phyloP scores from a whole-genome alignment of 2,888 invertebrate species.

The Protonemura montana region DNA sequence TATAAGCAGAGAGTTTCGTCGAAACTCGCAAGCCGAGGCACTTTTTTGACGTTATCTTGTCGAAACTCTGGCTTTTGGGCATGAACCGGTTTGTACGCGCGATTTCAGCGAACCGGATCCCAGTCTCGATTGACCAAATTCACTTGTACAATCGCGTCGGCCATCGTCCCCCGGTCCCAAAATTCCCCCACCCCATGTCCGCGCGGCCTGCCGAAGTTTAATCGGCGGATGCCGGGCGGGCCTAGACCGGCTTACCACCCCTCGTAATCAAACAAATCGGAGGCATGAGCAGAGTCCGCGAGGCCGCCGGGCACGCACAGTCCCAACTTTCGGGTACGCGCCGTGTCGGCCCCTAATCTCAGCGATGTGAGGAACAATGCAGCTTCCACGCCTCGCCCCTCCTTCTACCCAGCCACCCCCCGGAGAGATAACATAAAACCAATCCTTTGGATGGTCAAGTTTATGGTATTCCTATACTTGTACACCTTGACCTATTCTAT shows the following conservation, averaged over 20 bases:
- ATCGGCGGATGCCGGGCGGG: slow-evolving; percentile 21
- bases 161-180: background rate
- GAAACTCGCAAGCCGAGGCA: background rate
- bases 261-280: slow-evolving; percentile 34
- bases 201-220: background rate
- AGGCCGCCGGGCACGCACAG: background rate
- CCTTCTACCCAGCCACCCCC: background rate
- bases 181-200: background rate
- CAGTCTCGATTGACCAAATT: slow-evolving; percentile 23
- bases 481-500: background rate
- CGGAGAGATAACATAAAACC: background rate
- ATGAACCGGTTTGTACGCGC: background rate
- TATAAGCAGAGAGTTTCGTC: background rate
- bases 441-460: slow-evolving; percentile 7
- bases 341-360: slow-evolving; percentile 4
- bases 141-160: slow-evolving; percentile 3
- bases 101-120: background rate
- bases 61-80: background rate
- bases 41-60: slow-evolving; percentile 13
- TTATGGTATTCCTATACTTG: background rate
- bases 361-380: background rate
- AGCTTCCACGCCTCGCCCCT: background rate
- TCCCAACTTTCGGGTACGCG: background rate
- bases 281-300: background rate
- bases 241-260: background rate